Evolutionary conservation across 1,140 invertebrate genomes (phyloP).

Genomic region (Cyrtorhinus lividipennis): DNA sequence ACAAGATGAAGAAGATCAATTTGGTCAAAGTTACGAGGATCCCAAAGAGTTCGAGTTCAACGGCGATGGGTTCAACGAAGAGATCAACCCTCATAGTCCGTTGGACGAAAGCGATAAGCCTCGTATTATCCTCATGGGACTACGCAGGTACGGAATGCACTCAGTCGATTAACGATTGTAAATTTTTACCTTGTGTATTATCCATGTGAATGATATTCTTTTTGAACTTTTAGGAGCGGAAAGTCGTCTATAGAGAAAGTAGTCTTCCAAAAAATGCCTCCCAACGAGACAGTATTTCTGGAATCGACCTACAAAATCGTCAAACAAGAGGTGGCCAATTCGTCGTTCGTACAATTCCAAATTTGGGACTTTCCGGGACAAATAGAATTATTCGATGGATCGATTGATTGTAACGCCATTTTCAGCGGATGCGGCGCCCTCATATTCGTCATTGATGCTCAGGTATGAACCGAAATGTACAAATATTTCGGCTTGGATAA

Average conservation of each 20-base stretch:
- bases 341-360: slow-evolving; percentile 98
- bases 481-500: too few species aligned
- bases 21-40: slow-evolving; percentile 41
- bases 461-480: too few species aligned
- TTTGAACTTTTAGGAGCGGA: slow-evolving; percentile 61
- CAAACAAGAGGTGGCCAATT: slow-evolving; percentile 93
- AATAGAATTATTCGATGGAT: slow-evolving; percentile 92
- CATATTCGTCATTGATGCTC: slow-evolving; percentile 98
- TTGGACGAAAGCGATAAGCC: slow-evolving; percentile 46
- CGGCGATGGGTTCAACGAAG: slow-evolving; percentile 39
- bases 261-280: slow-evolving; percentile 99
- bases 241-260: slow-evolving; percentile 99
- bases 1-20: slow-evolving; percentile 33
- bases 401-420: slow-evolving; percentile 89
- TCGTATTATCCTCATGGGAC: slow-evolving; percentile 87
- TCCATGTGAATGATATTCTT: background rate
- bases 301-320: slow-evolving; percentile 98
- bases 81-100: slow-evolving; percentile 36
- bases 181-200: background rate
- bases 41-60: slow-evolving; percentile 87
- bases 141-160: slow-evolving; percentile 51
- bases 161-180: background rate
- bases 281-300: slow-evolving; percentile 97
- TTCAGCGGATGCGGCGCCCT: slow-evolving; percentile 90
- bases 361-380: slow-evolving; percentile 99